Base-by-base conservation (phyloP, 35 echinoderm and acorn worm species). In the Stichopus chloronotus region DNA sequence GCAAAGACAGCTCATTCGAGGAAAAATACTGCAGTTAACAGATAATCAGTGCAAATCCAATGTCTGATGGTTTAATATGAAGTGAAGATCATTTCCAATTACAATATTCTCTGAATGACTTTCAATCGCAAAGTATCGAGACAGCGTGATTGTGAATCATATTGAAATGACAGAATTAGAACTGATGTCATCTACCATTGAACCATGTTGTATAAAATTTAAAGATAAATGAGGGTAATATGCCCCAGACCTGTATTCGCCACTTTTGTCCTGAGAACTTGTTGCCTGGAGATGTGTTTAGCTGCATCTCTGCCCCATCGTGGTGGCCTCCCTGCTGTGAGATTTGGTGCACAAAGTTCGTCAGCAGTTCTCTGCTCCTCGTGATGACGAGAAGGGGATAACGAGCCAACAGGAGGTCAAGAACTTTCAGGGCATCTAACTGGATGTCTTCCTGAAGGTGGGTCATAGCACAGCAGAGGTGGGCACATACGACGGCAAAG, bases 381-480 rank as follows among this genome's bases (percentile, higher is more conserved):
- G 91, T 78, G 30, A 90, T 87, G 17, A 99, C 78, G 68, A 96
- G 83, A 13, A 72, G 65, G 72, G 97, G 97, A 72, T 96, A 99
- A n/a, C 58, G 25, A 3, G 83, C 63, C 25, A 96, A 89, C 43
- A 95, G 63, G 5, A 91, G 92, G 82, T 99, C 97, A 76, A 96
- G 92, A 86, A 96, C 88, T 56, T 60, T 90, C 57, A 99, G 72
- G 9, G 95, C 93, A 79, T 99, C 95, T 43, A 96, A 74, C 68
- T 96, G 97, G 59, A 99, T 95, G 61, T 94, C 94, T 58, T 99
- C 97, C 16, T 93, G 78, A 6, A 99, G 89, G 87, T 99, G 97
- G 6, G 97, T 99, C 97, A 96, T 99, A 1, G 97, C 95, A 55
- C 97, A 96, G 58, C 95, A 94, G 11, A 99, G 92, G 72, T 99